Evolutionary conservation across 2,888 invertebrate genomes (phyloP), one percentile per base, ranked within the genome.

Genomic region (Drosophila bunnanda): DNA sequence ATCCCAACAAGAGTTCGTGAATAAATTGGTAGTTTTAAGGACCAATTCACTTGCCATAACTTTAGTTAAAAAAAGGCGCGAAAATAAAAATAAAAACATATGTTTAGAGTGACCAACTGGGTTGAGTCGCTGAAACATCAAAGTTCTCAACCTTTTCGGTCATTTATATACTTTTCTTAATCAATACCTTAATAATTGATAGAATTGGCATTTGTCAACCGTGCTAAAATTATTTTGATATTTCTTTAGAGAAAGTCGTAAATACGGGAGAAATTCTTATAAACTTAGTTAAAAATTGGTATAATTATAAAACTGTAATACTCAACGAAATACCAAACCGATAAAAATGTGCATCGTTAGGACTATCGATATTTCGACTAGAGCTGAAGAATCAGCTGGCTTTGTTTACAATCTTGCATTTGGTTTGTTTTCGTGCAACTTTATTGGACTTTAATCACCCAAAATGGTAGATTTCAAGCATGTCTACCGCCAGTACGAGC

Each of bases 401-500:
- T 53, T 68, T 68, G 66, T 68, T 68, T 68, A 68, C 56, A 20
- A 46, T 20, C 36, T 28, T 60, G 43, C 22, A 60, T 2, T 64
- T 39, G 4, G 32, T 30, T 64, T 41, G 8, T 32, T 32, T 62
- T 64, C 17, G 12, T 32, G 30, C 4, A 15, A 44, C 4, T 20
- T 43, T 44, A 8, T 46, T 66, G 46, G 34, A 53, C 43, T 52
- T 56, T 55, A 46, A 17, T 43, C 44, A 50, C 41, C 15, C 12
- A 38, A 75, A 55, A 81, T 78, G 77, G 74, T 76, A 46, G 76
- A 77, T 30, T 53, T 84, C 2, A 90, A 89, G 46, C 80, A 90
- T 65, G 85, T 91, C 17, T 93, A 93, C 64, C 88, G 92, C 38
- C 92, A 93, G 74, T 93, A 93, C 74, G 93, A 93, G 73, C 87